Percentiles rank a stretch among this genome's conserved stretches.
phyloP scores from a whole-genome alignment of 2,113 vertebrate genomes.

The Siniperca chuatsi region DNA sequence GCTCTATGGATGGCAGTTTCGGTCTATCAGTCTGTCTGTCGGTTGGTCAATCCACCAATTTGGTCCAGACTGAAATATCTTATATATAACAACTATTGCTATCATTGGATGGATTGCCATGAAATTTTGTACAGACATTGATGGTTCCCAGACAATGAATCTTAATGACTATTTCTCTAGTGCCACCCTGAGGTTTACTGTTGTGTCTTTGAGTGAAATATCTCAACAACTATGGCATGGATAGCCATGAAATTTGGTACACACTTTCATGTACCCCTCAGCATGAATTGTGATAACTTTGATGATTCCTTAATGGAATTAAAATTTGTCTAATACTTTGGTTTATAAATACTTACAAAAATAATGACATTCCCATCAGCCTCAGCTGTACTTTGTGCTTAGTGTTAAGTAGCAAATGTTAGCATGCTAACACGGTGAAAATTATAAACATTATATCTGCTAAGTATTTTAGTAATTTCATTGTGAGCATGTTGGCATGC shows the following conservation, averaged over 20 bases:
- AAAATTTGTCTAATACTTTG: no score
- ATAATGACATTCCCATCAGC: no score
- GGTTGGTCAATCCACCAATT: not conserved
- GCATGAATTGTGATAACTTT: not conserved
- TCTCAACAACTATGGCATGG: not conserved
- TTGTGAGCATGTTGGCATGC: not conserved
- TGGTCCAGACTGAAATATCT: not conserved
- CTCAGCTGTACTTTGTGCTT: not conserved
- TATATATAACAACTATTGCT: not conserved
- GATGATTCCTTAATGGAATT: no score
- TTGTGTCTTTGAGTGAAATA: no score
- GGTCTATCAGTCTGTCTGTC: not conserved
- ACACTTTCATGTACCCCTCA: not conserved
- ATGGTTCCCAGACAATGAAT: no score
- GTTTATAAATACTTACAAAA: no score
- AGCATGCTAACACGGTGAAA: not conserved
- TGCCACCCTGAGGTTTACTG: no score
- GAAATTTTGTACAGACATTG: no score
- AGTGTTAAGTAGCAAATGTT: not conserved
- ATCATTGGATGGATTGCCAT: no score
- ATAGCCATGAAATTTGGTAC: not conserved
- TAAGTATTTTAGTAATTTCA: not conserved
- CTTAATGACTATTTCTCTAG: no score
- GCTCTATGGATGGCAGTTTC: constrained; percentile 17
- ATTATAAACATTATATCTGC: not conserved